Evolutionary conservation across 2,797 vertebrate genomes (phyloP).

Genomic region (Telmatherina bonti): DNA sequence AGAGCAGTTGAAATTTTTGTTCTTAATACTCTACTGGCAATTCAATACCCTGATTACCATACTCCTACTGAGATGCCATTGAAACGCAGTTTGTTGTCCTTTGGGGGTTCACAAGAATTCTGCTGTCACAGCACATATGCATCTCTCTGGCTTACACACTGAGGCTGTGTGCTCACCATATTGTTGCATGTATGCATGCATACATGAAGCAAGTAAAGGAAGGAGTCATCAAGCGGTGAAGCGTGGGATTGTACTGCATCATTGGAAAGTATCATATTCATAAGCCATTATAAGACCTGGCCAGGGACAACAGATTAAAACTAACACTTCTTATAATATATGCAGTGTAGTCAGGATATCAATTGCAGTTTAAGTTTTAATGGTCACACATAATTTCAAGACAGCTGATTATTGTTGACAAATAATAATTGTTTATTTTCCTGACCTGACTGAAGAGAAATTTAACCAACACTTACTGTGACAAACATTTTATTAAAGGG

Average conservation of each 20-base stretch:
- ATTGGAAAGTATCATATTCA: not conserved
- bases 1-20: not conserved
- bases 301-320: not conserved
- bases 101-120: not conserved
- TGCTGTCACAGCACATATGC: not conserved
- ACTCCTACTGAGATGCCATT: not conserved
- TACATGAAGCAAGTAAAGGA: not conserved
- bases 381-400: not conserved
- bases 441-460: not conserved
- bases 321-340: not conserved
- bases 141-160: not conserved
- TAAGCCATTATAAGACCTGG: not conserved
- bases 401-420: not conserved
- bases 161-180: not conserved
- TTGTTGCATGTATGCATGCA: not conserved
- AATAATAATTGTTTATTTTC: no score
- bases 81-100: not conserved
- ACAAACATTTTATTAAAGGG: not conserved
- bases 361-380: no score
- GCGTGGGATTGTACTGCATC: not conserved
- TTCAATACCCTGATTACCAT: not conserved
- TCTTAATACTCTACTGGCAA: not conserved
- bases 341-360: no score
- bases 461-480: not conserved
- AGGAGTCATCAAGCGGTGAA: not conserved